Evolutionary conservation across 2,797 vertebrate species (phyloP), one percentile per base, ranked within the genome.

Genomic region (Syngnathus rostellatus): DNA sequence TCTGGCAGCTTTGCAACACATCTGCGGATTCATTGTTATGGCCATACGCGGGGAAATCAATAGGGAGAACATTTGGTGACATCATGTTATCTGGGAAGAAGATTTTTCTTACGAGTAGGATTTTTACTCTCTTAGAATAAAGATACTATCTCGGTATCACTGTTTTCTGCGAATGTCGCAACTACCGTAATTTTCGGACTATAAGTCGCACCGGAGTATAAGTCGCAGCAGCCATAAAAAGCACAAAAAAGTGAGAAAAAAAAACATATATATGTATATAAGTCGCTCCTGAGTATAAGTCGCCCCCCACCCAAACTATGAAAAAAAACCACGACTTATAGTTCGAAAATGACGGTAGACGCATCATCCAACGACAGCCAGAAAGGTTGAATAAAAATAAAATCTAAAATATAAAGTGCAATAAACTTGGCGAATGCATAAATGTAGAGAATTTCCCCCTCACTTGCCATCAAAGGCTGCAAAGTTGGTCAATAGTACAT

Each of bases 41-140:
- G 60, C 63, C 41, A 48, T 57, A 37, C 76, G 59, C 63, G 58
- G 65, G 38, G 73, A 80, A 76, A 77, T 85, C 75, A 69, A 80
- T 72, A 11, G 25, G 7, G 23, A 37, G 62, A n/a, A 53, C 68
- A 64, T 67, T 46, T 67, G n/a, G 19, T 83, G 85, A 70, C 77
- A 79, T 83, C 73, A 78, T 14, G 16, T 21, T 48, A 41, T 63
- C 19, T 66, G 9, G n/a, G 2, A 14, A 61, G 59, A 41, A 41
- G 1, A 14, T 41, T 61, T 45, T 51, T 62, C 21, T 62, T 17
- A 45, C 10, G 31, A 19, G 58, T 38, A n/a, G 38, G n/a, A 21
- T 60, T 43, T 45, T 62, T 14, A 31, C 31, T 17, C 41, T 62
- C 10, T 21, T 2, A n/a, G 3, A 60, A 60, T 60, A 21, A 60